Percentiles rank a stretch among this genome's conserved stretches.
Evolutionary conservation across 2,888 invertebrate genomes (phyloP).

Genomic region (Teleogryllus oceanicus): DNA sequence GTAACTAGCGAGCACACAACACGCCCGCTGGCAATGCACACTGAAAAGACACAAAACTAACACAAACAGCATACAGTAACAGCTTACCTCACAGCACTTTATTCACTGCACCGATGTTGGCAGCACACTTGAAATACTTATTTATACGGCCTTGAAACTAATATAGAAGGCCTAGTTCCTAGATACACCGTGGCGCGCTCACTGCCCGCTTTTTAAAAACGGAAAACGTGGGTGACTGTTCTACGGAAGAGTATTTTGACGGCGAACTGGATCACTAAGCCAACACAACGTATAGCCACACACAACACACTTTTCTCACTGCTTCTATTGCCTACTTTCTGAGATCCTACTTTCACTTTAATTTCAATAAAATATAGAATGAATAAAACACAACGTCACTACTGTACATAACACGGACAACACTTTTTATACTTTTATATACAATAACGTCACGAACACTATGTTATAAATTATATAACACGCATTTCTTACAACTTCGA

Average conservation of each 20-base stretch:
- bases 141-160: neutral
- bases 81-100: neutral
- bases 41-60: too few relatives aligned
- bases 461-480: constrained; percentile 2
- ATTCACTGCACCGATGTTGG: neutral
- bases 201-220: neutral
- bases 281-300: neutral
- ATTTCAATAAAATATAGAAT: neutral
- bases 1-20: too few relatives aligned
- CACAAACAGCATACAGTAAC: neutral
- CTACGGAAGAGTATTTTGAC: neutral
- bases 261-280: neutral
- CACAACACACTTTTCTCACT: neutral
- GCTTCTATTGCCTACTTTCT: neutral
- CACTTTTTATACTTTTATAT: neutral
- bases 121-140: neutral
- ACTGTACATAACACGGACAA: constrained; percentile 12
- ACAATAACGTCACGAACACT: constrained; percentile 9
- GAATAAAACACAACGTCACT: constrained; percentile 18
- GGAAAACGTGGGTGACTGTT: neutral
- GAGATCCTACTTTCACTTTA: neutral
- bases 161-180: constrained; percentile 2
- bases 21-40: too few relatives aligned
- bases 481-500: constrained; percentile 19
- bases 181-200: neutral